Evolutionary conservation across 35 echinoderm and acorn worm species (phyloP).

Genomic region (Ptychodera flava): DNA sequence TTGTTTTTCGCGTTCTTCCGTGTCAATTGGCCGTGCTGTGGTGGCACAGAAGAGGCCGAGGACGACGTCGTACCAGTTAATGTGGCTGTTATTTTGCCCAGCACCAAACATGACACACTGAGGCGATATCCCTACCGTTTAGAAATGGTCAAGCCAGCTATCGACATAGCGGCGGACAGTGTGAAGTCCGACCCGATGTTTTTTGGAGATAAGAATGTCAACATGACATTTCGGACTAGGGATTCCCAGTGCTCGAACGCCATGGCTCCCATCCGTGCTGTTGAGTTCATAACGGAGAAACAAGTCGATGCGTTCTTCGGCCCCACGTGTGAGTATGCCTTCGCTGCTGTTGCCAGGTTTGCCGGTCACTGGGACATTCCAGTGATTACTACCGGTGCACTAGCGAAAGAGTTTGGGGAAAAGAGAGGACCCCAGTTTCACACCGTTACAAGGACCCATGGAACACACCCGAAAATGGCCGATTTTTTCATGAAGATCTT

Average conservation of each 20-base stretch:
- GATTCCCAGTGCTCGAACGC: constrained; percentile 42
- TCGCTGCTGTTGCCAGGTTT: constrained; percentile 35
- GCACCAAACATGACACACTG: too few species aligned
- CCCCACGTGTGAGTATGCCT: constrained; percentile 59
- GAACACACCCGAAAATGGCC: constrained; percentile 15
- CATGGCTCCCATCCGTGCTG: constrained; percentile 38
- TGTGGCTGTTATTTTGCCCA: too few species aligned
- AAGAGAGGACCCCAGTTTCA: background rate
- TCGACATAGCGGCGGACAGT: constrained; percentile 47
- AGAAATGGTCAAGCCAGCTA: constrained; percentile 67
- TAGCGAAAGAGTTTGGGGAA: constrained; percentile 31
- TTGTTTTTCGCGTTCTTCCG: too few species aligned
- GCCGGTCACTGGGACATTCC: constrained; percentile 68
- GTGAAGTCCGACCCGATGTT: constrained; percentile 8
- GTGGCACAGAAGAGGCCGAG: too few species aligned
- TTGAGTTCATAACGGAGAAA: constrained; percentile 31
- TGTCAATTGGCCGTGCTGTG: too few species aligned
- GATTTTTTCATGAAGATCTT: constrained; percentile 9
- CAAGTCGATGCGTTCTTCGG: constrained; percentile 54
- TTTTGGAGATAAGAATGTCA: constrained; percentile 6
- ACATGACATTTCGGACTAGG: constrained; percentile 9
- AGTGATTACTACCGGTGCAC: constrained; percentile 55
- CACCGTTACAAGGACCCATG: constrained; percentile 22
- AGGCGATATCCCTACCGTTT: constrained; percentile 50
- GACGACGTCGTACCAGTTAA: too few species aligned